Percentiles rank a stretch among this genome's conserved stretches.
phyloP scores from a whole-genome alignment of 2,113 vertebrate species.

The Rhinolophus sinicus region DNA sequence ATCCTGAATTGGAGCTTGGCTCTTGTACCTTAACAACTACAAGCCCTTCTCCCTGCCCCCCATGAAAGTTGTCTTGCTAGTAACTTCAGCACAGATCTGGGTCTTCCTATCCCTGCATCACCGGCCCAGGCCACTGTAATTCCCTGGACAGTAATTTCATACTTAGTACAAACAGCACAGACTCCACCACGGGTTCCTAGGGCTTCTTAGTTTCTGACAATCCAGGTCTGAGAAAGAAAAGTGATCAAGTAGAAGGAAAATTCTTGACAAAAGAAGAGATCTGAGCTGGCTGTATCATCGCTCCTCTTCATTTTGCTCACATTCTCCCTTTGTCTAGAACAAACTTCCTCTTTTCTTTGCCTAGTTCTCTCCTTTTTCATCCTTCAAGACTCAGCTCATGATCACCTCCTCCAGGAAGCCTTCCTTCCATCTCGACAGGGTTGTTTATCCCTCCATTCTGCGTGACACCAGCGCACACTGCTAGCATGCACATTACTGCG shows the following conservation, averaged over 20 bases:
- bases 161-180: neutral
- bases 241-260: neutral
- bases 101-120: neutral
- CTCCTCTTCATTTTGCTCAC: neutral
- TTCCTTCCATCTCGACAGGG: neutral
- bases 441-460: neutral
- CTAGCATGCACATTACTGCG: accelerated
- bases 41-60: neutral
- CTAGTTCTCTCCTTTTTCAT: neutral
- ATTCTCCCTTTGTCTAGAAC: neutral
- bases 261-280: neutral
- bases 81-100: neutral
- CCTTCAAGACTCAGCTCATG: neutral
- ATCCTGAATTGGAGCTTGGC: neutral
- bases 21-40: neutral
- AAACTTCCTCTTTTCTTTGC: neutral
- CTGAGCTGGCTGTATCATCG: neutral
- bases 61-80: neutral
- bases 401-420: neutral
- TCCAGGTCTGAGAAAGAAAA: constrained; percentile 48
- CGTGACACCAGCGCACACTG: accelerated
- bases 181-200: neutral
- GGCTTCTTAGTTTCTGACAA: constrained; percentile 13
- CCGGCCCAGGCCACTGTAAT: neutral
- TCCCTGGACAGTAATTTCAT: neutral